Percentiles rank a stretch among this genome's conserved stretches.
Evolutionary conservation across 2,113 vertebrate species (phyloP).

Genomic region (Ciconia boyciana): DNA sequence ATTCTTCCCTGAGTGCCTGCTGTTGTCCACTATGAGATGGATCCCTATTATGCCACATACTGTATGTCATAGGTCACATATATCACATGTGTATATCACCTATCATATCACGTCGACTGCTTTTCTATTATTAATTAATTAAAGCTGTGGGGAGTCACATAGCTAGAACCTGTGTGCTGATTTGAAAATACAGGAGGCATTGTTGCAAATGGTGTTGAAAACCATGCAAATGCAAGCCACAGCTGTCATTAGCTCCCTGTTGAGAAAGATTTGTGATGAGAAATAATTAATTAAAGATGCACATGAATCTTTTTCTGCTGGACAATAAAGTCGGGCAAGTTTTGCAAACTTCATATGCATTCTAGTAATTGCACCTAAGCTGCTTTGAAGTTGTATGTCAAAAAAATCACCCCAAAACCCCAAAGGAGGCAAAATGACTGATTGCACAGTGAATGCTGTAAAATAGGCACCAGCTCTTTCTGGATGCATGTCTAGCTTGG

Average conservation of each 20-base stretch:
- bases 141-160: background rate
- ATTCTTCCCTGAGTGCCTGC: background rate
- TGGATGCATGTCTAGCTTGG: background rate
- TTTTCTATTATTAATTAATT: background rate
- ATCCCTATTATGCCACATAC: background rate
- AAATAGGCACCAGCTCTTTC: background rate
- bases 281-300: background rate
- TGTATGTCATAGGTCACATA: background rate
- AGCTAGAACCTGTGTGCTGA: background rate
- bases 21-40: background rate
- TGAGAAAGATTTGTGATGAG: background rate
- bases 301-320: background rate
- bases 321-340: background rate
- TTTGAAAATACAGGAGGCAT: background rate
- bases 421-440: background rate
- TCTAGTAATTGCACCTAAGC: accelerated
- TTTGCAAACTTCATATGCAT: background rate
- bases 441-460: background rate
- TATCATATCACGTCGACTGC: background rate
- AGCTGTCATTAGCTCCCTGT: background rate
- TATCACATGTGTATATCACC: background rate
- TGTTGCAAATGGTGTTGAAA: background rate
- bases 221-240: background rate
- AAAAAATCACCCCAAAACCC: accelerated
- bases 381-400: background rate